Conservation (phyloP, 2,113 vertebrate genomes). For the Casuarius casuarius region DNA sequence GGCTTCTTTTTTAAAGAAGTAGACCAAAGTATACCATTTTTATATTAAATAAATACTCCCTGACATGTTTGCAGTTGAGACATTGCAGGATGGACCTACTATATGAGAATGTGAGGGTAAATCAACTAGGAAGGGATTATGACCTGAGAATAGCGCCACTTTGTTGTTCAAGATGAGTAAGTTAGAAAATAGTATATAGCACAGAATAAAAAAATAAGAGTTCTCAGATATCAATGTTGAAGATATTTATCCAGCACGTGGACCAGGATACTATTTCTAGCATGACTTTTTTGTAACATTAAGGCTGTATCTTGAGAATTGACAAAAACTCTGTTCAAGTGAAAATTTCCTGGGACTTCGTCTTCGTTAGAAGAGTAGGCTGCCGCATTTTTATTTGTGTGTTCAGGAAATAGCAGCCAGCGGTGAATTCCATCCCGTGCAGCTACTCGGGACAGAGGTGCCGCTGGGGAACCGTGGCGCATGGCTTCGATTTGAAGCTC, state of each 20-base stretch:
- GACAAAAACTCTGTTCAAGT: background rate
- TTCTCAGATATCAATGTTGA: background rate
- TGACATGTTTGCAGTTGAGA: background rate
- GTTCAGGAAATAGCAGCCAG: background rate
- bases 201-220: background rate
- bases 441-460: too few species aligned
- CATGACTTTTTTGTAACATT: background rate
- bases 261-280: background rate
- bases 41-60: too few species aligned
- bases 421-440: too few species aligned
- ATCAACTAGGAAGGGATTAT: background rate
- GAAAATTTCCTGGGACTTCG: too few species aligned
- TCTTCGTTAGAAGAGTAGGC: background rate
- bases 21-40: accelerated
- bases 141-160: background rate
- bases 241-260: background rate
- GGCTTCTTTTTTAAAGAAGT: background rate
- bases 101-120: background rate
- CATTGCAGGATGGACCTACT: background rate
- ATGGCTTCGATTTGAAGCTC: too few species aligned
- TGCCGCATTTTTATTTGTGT: background rate
- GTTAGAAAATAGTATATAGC: background rate
- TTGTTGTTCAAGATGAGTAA: background rate
- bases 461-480: too few species aligned
- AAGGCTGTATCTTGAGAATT: background rate